phyloP scores from a whole-genome alignment of 2,888 invertebrate genomes.

The Eustalomyia histrio region DNA sequence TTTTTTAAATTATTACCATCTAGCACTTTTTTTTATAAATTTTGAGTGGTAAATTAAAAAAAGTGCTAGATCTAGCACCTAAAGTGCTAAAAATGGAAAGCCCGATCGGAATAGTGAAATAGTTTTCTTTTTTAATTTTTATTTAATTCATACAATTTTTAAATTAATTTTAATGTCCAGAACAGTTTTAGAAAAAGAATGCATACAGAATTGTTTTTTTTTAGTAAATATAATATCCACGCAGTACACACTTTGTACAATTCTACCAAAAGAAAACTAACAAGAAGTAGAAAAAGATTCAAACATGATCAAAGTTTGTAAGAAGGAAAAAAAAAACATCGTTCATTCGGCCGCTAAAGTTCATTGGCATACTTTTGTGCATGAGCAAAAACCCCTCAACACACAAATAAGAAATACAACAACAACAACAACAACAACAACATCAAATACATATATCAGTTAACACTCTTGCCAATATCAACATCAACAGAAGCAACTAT shows the following conservation, averaged over 20 bases:
- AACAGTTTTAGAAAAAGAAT: no score
- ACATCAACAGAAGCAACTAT: constrained; percentile 42
- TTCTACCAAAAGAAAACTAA: constrained; percentile 11
- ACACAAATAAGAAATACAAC: constrained; percentile 29
- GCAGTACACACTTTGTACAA: not conserved
- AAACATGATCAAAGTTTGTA: constrained; percentile 53
- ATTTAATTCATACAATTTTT: no score
- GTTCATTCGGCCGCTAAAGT: constrained; percentile 73
- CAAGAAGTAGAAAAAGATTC: constrained; percentile 37
- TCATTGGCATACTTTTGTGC: constrained; percentile 73
- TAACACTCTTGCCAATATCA: constrained; percentile 47
- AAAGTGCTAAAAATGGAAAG: no score
- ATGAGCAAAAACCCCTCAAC: constrained; percentile 61
- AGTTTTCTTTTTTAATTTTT: no score
- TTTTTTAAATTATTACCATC: no score
- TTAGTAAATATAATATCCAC: no score
- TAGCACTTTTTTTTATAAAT: no score
- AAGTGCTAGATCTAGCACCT: no score
- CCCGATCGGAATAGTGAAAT: no score
- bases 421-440: constrained; percentile 28
- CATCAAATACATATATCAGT: constrained; percentile 49
- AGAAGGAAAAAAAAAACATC: constrained; percentile 61
- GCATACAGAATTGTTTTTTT: no score
- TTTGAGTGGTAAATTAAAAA: no score
- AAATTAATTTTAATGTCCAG: not conserved